Base-by-base conservation (phyloP, 1,140 invertebrate species). In the Hyles vespertilio region DNA sequence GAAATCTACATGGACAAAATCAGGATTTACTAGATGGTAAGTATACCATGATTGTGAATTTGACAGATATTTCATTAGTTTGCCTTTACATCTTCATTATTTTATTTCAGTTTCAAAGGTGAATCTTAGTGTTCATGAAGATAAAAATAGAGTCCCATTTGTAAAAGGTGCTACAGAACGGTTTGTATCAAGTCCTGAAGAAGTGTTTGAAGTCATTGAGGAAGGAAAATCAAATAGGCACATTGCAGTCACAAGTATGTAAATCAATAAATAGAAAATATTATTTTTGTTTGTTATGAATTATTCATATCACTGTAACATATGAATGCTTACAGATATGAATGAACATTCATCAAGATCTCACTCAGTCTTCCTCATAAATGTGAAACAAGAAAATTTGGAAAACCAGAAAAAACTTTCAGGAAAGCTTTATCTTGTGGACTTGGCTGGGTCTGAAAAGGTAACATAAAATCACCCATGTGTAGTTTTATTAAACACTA, bases 1-100 rank as follows among this genome's bases (percentile, higher is more conserved):
- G 99, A 99, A 94, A 99, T 99, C 80, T 99, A 99, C 89, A 98
- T 99, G 96, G 99, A 99, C 87, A 99, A 99, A 93, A 99, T 99
- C 83, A 92, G 98, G 98, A 99, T 94, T 92, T 99, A 62, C 89
- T 99, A 60, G 98, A 99, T 92, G 96, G 96, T 97, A 91, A 93
- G 87, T 82, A 61, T 56, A 53, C 22, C 22, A 22, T 52, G 54
- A n/a, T 59, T 40, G 4, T 40, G 36, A 5, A 8, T 40, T 8
- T 40, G 36, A 40, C 4, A 5, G 8, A 40, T 40, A 40, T 5
- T 22, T 22, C 22, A 22, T 22, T 1, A 40, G 36, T 40, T 40
- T 40, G 36, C 3, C 22, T 40, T 5, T 40, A 40, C 36, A 40
- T 40, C 4, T 5, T 59, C n/a, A 61, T 45, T 40, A 46, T 45